Conservation (phyloP, 2,797 vertebrate species). For the Hippopotamyrus pictus region DNA sequence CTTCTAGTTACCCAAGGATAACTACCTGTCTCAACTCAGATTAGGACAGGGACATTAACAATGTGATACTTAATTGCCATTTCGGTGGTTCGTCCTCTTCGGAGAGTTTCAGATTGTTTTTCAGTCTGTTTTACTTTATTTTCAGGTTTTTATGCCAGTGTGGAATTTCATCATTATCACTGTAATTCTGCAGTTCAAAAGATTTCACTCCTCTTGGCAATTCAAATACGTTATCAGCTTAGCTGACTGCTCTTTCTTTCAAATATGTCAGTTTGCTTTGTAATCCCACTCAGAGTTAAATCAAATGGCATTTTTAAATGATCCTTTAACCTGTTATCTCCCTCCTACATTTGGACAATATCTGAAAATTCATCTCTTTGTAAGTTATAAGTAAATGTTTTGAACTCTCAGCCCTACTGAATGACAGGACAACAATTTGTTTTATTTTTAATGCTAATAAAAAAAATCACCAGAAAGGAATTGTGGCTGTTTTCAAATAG, state of each 20-base stretch:
- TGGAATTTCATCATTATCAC: slow-evolving; percentile 1
- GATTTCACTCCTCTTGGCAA: background rate
- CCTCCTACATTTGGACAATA: background rate
- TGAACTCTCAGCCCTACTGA: background rate
- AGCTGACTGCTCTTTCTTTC: background rate
- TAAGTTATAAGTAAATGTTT: background rate
- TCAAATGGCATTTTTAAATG: background rate
- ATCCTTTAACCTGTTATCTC: background rate
- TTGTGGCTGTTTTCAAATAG: background rate
- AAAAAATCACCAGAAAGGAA: background rate
- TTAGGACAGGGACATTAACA: slow-evolving; percentile 4
- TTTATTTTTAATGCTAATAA: background rate
- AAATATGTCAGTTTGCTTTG: background rate
- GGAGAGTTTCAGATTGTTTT: background rate
- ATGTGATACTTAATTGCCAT: background rate
- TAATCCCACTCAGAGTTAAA: background rate
- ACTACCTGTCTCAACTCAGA: background rate
- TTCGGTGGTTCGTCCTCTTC: background rate
- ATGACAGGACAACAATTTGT: background rate
- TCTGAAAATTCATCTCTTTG: background rate
- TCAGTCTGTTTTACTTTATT: background rate
- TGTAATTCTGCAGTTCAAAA: background rate
- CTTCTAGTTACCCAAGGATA: background rate
- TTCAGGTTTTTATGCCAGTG: background rate
- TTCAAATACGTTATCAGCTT: background rate